A percentile compares a stretch with the other conserved stretches of the same genome.
Evolutionary conservation across 2,113 vertebrate genomes (phyloP).

Genomic region (Chelonoidis abingdonii): DNA sequence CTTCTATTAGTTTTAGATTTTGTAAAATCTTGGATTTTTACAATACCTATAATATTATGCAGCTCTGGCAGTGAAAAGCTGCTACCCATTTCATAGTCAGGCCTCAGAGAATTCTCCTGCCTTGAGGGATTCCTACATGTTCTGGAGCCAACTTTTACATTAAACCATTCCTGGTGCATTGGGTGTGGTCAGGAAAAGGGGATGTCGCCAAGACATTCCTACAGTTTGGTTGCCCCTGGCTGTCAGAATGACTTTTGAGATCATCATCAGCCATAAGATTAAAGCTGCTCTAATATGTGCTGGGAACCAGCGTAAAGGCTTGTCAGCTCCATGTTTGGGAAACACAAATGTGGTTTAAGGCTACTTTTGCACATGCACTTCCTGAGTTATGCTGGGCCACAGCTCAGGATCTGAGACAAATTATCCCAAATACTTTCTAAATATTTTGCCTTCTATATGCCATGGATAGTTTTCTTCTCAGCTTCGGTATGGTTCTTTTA

Average conservation of each 20-base stretch:
- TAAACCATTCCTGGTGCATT: too few species aligned
- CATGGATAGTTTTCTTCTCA: rapidly evolving
- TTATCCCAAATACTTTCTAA: background rate
- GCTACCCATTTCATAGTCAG: background rate
- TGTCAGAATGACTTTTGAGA: background rate
- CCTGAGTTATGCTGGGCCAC: too few species aligned
- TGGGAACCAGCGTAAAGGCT: background rate
- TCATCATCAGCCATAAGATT: background rate
- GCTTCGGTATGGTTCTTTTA: background rate
- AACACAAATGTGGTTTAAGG: background rate
- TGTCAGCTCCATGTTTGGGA: background rate
- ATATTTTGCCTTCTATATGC: background rate
- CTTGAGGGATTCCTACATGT: background rate
- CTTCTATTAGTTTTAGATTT: too few species aligned
- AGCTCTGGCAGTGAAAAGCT: background rate
- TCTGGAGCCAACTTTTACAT: too few species aligned
- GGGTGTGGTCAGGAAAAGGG: too few species aligned
- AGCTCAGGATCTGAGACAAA: background rate
- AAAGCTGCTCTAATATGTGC: rapidly evolving
- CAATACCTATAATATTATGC: too few species aligned
- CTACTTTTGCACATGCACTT: background rate
- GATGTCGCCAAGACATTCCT: too few species aligned
- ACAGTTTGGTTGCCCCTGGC: background rate
- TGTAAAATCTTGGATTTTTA: too few species aligned
- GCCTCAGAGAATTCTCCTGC: background rate